phyloP scores from a whole-genome alignment of 2,888 invertebrate species.

The Meteorus cinctellus region DNA sequence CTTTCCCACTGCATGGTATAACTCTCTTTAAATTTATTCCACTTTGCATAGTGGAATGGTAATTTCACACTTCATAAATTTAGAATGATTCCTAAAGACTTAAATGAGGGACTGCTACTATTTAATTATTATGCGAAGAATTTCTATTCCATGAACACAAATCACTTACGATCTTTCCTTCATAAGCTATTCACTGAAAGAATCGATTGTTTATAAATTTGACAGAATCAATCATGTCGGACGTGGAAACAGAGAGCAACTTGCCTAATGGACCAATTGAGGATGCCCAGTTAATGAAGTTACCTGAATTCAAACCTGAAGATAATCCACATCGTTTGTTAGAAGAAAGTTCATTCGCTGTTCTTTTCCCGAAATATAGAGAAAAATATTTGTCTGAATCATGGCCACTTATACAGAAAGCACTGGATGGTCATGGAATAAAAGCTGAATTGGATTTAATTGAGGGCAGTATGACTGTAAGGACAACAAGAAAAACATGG shows the following conservation, averaged over 20 bases:
- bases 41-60: too few species aligned
- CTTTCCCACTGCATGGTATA: too few species aligned
- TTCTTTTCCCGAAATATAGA: slow-evolving; percentile 96
- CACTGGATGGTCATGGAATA: slow-evolving; percentile 84
- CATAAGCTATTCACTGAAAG: too few species aligned
- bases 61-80: too few species aligned
- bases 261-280: slow-evolving; percentile 78
- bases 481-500: slow-evolving; percentile 97
- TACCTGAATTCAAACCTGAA: slow-evolving; percentile 89
- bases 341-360: slow-evolving; percentile 97
- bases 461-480: slow-evolving; percentile 95
- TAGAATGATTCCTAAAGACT: too few species aligned
- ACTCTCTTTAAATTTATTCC: too few species aligned
- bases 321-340: slow-evolving; percentile 92
- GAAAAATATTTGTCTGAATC: slow-evolving; percentile 96
- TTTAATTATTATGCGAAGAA: too few species aligned
- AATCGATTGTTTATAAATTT: neutral
- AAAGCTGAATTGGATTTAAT: slow-evolving; percentile 93
- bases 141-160: too few species aligned
- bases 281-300: slow-evolving; percentile 90
- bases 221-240: neutral
- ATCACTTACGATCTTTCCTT: too few species aligned
- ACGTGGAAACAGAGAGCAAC: neutral
- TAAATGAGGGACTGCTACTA: too few species aligned
- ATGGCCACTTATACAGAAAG: slow-evolving; percentile 95